These are phyloP conservation scores for Drosophila formosana DNA, from an alignment of 2,888 invertebrate genomes.

Conservation along the genomic window DNA sequence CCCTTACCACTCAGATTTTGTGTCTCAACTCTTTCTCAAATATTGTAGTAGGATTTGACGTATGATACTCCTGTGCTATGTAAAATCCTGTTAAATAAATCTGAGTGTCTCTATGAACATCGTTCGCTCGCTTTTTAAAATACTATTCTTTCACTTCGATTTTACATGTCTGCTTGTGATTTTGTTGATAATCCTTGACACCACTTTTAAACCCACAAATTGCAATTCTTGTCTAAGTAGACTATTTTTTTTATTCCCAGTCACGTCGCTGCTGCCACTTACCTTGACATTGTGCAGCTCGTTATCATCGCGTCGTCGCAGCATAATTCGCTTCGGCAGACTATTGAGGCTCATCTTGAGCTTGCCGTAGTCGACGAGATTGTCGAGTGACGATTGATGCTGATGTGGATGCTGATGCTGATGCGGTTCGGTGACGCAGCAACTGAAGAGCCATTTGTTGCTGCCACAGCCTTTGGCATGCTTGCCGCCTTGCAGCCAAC, in stretches of 20 bases:
- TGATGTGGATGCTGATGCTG: conserved; percentile 86
- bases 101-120: no score
- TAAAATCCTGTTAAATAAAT: no score
- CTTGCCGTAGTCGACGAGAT: conserved; percentile 80
- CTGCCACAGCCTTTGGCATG: conserved; percentile 89
- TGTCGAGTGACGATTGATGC: conserved; percentile 73
- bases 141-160: no score
- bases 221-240: no score
- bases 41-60: no score
- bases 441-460: conserved; percentile 90
- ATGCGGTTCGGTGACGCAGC: conserved; percentile 87
- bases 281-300: conserved; percentile 75
- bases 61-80: no score
- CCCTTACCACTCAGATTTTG: no score
- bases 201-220: no score
- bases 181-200: no score
- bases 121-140: no score
- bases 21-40: no score
- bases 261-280: conserved; percentile 15
- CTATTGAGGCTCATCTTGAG: conserved; percentile 65
- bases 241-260: conserved; percentile 3
- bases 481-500: conserved; percentile 91
- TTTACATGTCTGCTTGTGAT: no score
- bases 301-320: conserved; percentile 83
- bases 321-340: conserved; percentile 82